Base-by-base conservation (phyloP, 2,113 vertebrate genomes). In the Lontra canadensis region DNA sequence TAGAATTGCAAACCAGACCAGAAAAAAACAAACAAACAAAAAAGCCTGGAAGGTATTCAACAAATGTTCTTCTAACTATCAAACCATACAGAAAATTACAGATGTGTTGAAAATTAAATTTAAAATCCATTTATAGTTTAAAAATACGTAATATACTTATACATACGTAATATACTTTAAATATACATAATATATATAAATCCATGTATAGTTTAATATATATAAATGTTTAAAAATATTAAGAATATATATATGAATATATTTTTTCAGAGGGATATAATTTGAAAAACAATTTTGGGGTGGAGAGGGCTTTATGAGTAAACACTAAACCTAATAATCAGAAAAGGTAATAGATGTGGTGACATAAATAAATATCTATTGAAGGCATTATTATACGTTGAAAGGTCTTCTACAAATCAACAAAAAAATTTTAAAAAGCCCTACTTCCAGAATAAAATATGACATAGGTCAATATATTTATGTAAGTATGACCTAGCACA, bases 51-150 rank as follows among this genome's bases (percentile, higher is more conserved):
- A 88, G 25, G 79, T 88, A 90, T 29, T 52, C 29, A 86, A 21
- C 82, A 83, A 52, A 69, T 71, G 8, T 55, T 61, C 74, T 69
- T 18, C 39, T 55, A 79, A 17, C 88, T 92, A 39, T 86, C n/a
- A 61, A 94, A 52, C 23, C 26, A 85, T 63, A n/a, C 29, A 36
- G 47, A 85, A 91, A 89, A 94, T 88, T 95, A 17, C 23, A 95
- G 31, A 7, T 61, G 9, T 78, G 42, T 81, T 88, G 10, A 63
- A 26, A 91, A 23, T 44, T 83, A 79, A 39, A 76, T 57, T 90
- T 67, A 0, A 67, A 67, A 80, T 47, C 39, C 18, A 78, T 61
- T 36, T 92, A 82, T 20, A 85, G 6, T 55, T 65, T 25, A 61
- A 61, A 61, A 25, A 61, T 11, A 25, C 59, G 10, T 61, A 61